A percentile compares a stretch with the other conserved stretches of the same genome.
Conservation (phyloP, 53 echinoderm and acorn worm species). For the Temnopleurus reevesii region DNA sequence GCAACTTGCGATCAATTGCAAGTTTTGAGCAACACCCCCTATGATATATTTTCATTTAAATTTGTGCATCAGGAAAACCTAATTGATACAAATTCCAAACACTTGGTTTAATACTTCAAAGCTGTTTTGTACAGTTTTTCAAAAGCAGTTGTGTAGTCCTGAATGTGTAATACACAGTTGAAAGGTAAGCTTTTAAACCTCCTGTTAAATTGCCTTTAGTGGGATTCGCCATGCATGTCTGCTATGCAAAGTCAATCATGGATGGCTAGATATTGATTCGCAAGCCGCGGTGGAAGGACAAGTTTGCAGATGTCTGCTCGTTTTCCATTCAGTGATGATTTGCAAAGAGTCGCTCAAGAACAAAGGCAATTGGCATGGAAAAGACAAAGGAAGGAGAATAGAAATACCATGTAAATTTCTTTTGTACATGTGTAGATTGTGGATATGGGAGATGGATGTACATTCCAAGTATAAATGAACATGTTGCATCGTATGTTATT, state of each 20-base stretch:
- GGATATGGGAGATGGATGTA: too few relatives aligned
- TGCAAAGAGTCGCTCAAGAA: background rate
- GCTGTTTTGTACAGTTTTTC: too few relatives aligned
- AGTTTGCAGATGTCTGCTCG: constrained; percentile 15
- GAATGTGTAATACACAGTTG: too few relatives aligned
- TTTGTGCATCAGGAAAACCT: too few relatives aligned
- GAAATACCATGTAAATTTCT: too few relatives aligned
- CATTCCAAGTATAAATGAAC: background rate
- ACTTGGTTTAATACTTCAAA: too few relatives aligned
- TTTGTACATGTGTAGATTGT: too few relatives aligned
- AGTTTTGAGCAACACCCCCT: too few relatives aligned
- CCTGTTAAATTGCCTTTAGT: background rate
- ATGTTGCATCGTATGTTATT: background rate
- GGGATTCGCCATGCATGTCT: background rate
- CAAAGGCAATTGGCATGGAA: background rate
- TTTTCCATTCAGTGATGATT: background rate
- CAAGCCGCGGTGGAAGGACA: constrained; percentile 18
- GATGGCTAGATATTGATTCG: constrained; percentile 38
- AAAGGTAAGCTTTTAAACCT: background rate
- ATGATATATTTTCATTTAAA: too few relatives aligned
- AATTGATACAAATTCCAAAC: too few relatives aligned
- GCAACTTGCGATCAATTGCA: too few relatives aligned
- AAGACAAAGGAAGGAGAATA: background rate
- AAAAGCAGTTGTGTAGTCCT: too few relatives aligned
- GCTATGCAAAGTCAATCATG: constrained; percentile 24